Evolutionary conservation across 2,113 vertebrate genomes (phyloP).

Genomic region (Phaetusa simplex): DNA sequence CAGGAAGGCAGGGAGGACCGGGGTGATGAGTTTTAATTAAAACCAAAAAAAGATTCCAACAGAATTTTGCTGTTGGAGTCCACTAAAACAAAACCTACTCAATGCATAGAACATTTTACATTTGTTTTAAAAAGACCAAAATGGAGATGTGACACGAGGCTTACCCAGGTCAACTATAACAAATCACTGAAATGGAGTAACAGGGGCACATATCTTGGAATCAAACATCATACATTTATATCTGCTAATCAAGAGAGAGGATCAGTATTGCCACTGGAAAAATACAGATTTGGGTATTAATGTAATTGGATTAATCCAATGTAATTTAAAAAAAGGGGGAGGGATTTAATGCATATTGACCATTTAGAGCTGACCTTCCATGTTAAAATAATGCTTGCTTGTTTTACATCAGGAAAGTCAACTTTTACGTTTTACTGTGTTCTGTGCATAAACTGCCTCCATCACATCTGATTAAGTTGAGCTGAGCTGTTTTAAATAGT

Average conservation of each 20-base stretch:
- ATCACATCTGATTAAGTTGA: not conserved
- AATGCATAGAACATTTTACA: not conserved
- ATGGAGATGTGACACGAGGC: accelerated
- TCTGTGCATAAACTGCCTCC: not conserved
- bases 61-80: not conserved
- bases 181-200: not conserved
- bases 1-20: not conserved
- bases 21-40: not conserved
- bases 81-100: not conserved
- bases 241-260: not conserved
- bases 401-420: not conserved
- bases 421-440: not conserved
- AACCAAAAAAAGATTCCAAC: not conserved
- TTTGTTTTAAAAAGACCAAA: not conserved
- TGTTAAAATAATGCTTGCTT: not conserved
- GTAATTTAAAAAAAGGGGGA: not conserved
- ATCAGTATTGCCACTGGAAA: not conserved
- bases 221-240: not conserved
- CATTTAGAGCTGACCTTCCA: not conserved
- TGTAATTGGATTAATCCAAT: not conserved
- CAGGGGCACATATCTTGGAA: too few species aligned
- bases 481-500: not conserved
- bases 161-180: not conserved
- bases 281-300: not conserved
- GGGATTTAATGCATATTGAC: not conserved